Percentiles rank a stretch among this genome's conserved stretches.
These are phyloP conservation scores for Lindbergichthys nudifrons DNA, from an alignment of 2,797 vertebrate species.

Conservation along the genomic window DNA sequence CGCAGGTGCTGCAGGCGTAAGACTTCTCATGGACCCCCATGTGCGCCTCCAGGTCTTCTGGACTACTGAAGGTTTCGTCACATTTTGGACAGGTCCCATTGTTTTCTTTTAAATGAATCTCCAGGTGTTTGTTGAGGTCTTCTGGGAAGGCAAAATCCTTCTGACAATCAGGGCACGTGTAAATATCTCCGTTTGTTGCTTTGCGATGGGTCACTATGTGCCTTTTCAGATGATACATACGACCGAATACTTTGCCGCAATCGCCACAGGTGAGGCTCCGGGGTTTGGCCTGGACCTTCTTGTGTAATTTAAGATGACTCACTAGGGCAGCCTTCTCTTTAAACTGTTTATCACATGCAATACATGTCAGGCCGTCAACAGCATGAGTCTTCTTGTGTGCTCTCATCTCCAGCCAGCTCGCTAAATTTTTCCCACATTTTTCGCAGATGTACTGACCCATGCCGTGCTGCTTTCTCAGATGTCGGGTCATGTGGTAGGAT, in stretches of 20 bases:
- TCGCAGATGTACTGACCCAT: constrained; percentile 66
- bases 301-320: constrained; percentile 67
- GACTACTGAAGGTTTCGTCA: constrained; percentile 53
- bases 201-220: constrained; percentile 72
- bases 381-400: constrained; percentile 67
- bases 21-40: constrained; percentile 64
- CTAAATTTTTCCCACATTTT: constrained; percentile 62
- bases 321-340: constrained; percentile 54
- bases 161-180: constrained; percentile 70
- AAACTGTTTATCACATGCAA: constrained; percentile 70
- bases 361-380: constrained; percentile 53
- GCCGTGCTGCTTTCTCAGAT: constrained; percentile 72
- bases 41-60: constrained; percentile 70
- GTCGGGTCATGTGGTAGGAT: constrained; percentile 80
- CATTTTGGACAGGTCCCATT: constrained; percentile 74
- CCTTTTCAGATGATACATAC: constrained; percentile 72
- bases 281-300: constrained; percentile 43
- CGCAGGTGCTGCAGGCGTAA: constrained; percentile 70
- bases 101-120: constrained; percentile 70
- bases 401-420: constrained; percentile 70
- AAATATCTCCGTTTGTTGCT: constrained; percentile 44
- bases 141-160: constrained; percentile 64
- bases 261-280: constrained; percentile 65
- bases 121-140: constrained; percentile 74
- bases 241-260: constrained; percentile 73